Base-by-base conservation (phyloP, 2,797 vertebrate species). In the Pogoniulus pusillus region DNA sequence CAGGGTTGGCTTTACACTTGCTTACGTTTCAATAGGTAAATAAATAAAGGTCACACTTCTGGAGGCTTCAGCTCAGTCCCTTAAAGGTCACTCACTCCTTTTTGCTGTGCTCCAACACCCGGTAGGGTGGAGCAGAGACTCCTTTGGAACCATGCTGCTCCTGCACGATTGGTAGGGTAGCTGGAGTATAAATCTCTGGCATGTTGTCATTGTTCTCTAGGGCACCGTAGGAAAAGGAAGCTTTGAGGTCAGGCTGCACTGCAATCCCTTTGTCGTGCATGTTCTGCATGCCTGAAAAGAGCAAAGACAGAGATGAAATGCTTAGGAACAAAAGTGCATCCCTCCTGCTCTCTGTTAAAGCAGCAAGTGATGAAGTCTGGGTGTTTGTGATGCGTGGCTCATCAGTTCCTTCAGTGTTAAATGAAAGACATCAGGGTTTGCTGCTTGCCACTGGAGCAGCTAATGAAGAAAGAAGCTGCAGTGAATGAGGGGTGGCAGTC, bases 171-270 rank as follows among this genome's bases (percentile, higher is more conserved):
- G 98, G 98, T 47, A 98, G 79, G 0, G 98, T 93, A 18, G 98
- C 97, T 11, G 98, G 98, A 6, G 96, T 96, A 27, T 97, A 98
- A 47, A 98, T 97, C 60, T 98, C 98, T 0, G 98, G 97, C 76
- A 97, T 91, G 95, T 10, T 97, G 65, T 99, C 98, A 0, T 98
- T 99, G 97, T 98, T 99, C 90, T 98, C 98, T 90, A 99, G 98
- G 41, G 99, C 98, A 1, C 99, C 99, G 0, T 99, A 99, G 65
- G 99, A 99, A 93, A 99, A 99, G 9, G 99, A 98, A 53, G 98
- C 97, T 60, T 98, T 98, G 93, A 98, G 98, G 73, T 99, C 98
- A 5, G 98, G 98, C 97, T 99, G 99, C 60, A 98, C 95, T 2
- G 96, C 96, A 69, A 96, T 97, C 70, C 98, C 98, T 47, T 98